A percentile compares a stretch with the other conserved stretches of the same genome.
Conservation (phyloP, 2,888 invertebrate species). For the Tetranychus piercei region DNA sequence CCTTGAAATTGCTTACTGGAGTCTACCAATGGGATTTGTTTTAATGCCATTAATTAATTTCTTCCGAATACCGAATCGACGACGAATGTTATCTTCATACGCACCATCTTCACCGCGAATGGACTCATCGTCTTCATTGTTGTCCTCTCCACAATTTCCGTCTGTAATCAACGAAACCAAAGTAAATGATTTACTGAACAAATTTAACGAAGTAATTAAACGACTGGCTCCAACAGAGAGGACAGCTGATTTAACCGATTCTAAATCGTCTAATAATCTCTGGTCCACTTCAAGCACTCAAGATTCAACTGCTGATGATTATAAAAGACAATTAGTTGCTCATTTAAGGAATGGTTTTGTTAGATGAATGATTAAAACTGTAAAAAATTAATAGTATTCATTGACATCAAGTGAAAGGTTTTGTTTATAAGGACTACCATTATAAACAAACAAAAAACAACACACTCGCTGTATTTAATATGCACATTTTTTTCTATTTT, state of each 20-base stretch:
- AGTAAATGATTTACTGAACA: not conserved
- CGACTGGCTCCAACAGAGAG: not conserved
- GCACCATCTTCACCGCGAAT: not conserved
- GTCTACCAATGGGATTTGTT: conserved; percentile 21
- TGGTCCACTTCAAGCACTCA: not conserved
- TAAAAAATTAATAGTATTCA: not conserved
- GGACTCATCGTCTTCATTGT: not conserved
- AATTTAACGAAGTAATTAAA: not conserved
- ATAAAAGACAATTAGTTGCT: not conserved
- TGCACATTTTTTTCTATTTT: no score
- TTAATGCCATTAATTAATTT: conserved; percentile 22
- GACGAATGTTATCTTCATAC: conserved; percentile 12
- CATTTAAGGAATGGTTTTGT: not conserved
- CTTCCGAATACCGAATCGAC: conserved; percentile 21
- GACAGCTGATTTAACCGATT: no score
- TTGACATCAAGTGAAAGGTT: not conserved
- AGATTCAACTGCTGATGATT: not conserved
- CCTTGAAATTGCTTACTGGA: conserved; percentile 21
- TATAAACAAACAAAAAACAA: no score
- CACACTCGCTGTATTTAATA: no score
- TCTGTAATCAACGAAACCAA: not conserved
- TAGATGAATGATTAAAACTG: not conserved
- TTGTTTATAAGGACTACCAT: no score
- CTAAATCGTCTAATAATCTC: not conserved
- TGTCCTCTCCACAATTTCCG: not conserved